Base-by-base conservation (phyloP, 2,797 vertebrate species). In the Antrozous pallidus region DNA sequence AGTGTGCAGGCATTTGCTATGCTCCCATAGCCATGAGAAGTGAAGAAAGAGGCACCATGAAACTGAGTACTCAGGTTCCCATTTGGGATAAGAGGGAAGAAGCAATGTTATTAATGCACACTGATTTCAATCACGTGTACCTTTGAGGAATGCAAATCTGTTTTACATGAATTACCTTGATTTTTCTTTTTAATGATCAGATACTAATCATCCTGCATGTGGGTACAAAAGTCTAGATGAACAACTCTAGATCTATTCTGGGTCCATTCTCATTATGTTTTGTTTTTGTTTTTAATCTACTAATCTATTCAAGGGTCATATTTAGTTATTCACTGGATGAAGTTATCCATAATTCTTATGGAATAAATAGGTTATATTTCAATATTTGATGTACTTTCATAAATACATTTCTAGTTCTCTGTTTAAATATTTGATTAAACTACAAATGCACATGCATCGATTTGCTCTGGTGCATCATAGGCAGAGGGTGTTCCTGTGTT, bases 401-500 rank as follows among this genome's bases (percentile, higher is more conserved):
- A 75, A 86, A 49, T 26, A 58, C 70, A 78, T 47, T 87, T 81
- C 47, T 93, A 61, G 45, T 90, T 90, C 31, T 83, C 10, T 56
- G 20, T 40, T 56, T 95, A 81, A 73, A 73, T 51, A 81, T 67
- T 88, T 26, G 83, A 70, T 20, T 78, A 8, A 87, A 92, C 88
- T 82, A 56, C 38, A 93, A 78, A 63, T 54, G 51, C 20, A 73
- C 11, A 80, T 51, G 28, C 26, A 87, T 69, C 13, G 26, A 17
- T 75, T 93, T 94, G 31, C n/a, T 91, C 56, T 96, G 45, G 36
- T 63, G 16, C 82, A 73, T 94, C 56, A 94, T 38, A 82, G 73
- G 31, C 26, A 85, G 8, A 61, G 2, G 13, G 26, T 77, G 6
- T 58, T 79, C 47, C 56, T 79, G 8, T 79, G 40, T 31, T 63